Conservation (phyloP, 2,888 invertebrate genomes). For the Matsumyia berberina region DNA sequence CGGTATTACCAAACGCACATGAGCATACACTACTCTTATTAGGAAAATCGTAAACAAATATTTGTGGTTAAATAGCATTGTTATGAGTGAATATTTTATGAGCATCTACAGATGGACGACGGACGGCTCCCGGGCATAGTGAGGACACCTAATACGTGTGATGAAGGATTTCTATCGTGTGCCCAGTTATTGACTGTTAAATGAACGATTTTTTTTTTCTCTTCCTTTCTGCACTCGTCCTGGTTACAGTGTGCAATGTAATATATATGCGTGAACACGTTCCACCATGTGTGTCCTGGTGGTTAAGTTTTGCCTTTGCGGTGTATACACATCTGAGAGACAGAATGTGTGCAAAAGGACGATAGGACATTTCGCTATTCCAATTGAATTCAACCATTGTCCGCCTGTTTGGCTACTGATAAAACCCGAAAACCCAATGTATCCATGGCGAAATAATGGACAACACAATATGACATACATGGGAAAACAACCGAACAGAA, state of each 20-base stretch:
- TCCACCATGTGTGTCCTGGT: slow-evolving; percentile 53
- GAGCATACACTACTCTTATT: neutral
- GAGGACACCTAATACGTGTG: slow-evolving; percentile 60
- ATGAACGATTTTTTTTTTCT: slow-evolving; percentile 9
- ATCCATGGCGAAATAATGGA: slow-evolving; percentile 58
- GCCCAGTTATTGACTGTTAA: slow-evolving; percentile 69
- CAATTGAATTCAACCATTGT: slow-evolving; percentile 72
- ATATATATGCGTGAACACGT: slow-evolving; percentile 76
- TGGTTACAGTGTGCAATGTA: slow-evolving; percentile 42
- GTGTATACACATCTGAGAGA: neutral
- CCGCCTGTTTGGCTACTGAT: slow-evolving; percentile 75
- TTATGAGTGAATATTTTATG: slow-evolving; percentile 66
- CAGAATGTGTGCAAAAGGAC: slow-evolving; percentile 50
- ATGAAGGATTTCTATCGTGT: slow-evolving; percentile 67
- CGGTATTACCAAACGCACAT: slow-evolving; percentile 3
- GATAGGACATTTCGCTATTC: slow-evolving; percentile 68
- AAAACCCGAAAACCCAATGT: slow-evolving; percentile 64
- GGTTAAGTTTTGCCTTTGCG: slow-evolving; percentile 45
- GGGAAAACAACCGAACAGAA: slow-evolving; percentile 10
- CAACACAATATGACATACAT: slow-evolving; percentile 50
- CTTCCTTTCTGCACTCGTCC: neutral
- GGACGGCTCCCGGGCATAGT: neutral
- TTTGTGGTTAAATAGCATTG: slow-evolving; percentile 70
- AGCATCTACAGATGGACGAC: slow-evolving; percentile 59
- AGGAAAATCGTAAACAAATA: slow-evolving; percentile 70